phyloP scores from a whole-genome alignment of 1,140 invertebrate genomes.

The Leptoteleia sp. region DNA sequence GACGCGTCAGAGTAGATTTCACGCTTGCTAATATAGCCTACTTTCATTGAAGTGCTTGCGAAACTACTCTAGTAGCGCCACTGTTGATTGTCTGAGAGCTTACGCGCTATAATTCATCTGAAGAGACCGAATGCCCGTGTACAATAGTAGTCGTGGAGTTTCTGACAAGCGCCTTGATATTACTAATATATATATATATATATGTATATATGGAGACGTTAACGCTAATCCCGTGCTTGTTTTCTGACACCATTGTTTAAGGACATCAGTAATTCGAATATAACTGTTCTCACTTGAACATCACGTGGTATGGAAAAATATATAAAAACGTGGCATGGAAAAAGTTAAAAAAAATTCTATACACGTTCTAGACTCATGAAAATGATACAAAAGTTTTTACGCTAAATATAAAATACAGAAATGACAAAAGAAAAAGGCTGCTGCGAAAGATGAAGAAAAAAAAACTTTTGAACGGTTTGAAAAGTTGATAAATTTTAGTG shows the following conservation, averaged over 20 bases:
- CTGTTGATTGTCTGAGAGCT: conserved; percentile 10
- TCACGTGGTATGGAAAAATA: no score
- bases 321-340: no score
- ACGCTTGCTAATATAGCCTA: conserved; percentile 13
- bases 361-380: no score
- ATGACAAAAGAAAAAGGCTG: no score
- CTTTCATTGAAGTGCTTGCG: conserved; percentile 11
- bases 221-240: conserved; percentile 7
- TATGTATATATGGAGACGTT: not conserved
- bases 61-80: conserved; percentile 9
- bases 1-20: not conserved
- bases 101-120: not conserved
- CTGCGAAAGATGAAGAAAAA: no score
- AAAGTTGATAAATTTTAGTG: no score
- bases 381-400: no score
- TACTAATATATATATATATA: no score
- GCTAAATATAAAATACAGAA: no score
- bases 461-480: no score
- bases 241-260: conserved; percentile 2
- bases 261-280: not conserved
- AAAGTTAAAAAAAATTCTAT: no score
- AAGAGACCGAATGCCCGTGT: not conserved
- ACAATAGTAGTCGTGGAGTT: conserved; percentile 5
- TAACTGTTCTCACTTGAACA: no score
- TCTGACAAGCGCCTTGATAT: conserved; percentile 17